Conservation (phyloP, 1,140 invertebrate species). For the Atta cephalotes region DNA sequence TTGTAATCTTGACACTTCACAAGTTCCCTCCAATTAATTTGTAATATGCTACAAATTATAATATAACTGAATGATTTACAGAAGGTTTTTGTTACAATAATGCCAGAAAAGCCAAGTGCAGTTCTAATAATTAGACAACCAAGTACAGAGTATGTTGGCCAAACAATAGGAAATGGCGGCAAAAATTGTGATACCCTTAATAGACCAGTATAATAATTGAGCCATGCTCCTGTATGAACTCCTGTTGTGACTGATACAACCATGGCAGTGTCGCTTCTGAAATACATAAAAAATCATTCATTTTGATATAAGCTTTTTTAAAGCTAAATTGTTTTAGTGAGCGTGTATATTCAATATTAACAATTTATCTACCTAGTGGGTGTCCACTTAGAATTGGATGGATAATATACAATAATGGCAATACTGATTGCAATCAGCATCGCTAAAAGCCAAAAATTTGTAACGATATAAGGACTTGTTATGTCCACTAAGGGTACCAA, state of each 20-base stretch:
- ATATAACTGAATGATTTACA: conserved; percentile 91
- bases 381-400: conserved; percentile 92
- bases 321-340: neutral
- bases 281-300: conserved; percentile 73
- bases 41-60: conserved; percentile 90
- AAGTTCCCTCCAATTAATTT: conserved; percentile 88
- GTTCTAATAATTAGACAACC: conserved; percentile 90
- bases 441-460: conserved; percentile 89
- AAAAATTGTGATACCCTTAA: conserved; percentile 86
- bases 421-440: conserved; percentile 89
- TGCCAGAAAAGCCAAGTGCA: conserved; percentile 90
- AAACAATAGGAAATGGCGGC: conserved; percentile 92
- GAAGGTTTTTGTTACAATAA: conserved; percentile 89
- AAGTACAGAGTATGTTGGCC: conserved; percentile 91
- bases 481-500: conserved; percentile 91
- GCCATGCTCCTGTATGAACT: conserved; percentile 92
- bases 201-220: conserved; percentile 92
- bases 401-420: conserved; percentile 90
- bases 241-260: conserved; percentile 94
- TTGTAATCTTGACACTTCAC: conserved; percentile 88
- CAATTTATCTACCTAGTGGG: conserved; percentile 89
- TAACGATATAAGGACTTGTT: conserved; percentile 91
- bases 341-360: neutral
- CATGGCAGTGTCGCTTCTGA: conserved; percentile 94
- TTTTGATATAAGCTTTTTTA: neutral